Evolutionary conservation across 2,888 invertebrate genomes (phyloP).

Genomic region (Pachycephus smyrnensis): DNA sequence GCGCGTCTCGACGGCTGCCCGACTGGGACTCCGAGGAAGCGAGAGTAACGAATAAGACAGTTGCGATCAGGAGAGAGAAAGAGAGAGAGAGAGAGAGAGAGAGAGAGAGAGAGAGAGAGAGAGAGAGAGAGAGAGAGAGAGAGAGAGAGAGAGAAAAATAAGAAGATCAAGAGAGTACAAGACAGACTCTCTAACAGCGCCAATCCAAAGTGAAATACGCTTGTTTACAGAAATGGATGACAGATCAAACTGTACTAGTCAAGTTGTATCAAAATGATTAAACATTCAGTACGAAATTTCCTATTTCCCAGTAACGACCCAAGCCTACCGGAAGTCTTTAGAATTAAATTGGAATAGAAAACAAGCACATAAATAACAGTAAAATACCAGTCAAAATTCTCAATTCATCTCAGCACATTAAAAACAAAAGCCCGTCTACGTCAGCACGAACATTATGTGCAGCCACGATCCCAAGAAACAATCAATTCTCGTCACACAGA

Average conservation of each 20-base stretch:
- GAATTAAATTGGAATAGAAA: not conserved
- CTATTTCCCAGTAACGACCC: not conserved
- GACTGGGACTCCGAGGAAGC: not conserved
- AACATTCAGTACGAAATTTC: not conserved
- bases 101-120: conserved; percentile 11
- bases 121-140: not conserved
- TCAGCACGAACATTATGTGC: not conserved
- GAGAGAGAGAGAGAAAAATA: conserved; percentile 22
- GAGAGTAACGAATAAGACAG: not conserved
- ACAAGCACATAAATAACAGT: not conserved
- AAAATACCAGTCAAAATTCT: not conserved
- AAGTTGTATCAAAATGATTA: not conserved
- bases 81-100: conserved; percentile 2
- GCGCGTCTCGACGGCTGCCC: not conserved
- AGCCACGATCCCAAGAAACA: not conserved
- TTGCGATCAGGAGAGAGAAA: not conserved
- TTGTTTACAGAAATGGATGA: not conserved
- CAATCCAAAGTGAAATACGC: not conserved
- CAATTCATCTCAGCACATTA: not conserved
- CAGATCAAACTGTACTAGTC: not conserved
- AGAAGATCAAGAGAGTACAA: conserved; percentile 20
- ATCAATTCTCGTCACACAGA: too few relatives aligned
- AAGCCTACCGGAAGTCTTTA: not conserved
- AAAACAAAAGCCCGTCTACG: not conserved
- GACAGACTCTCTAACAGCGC: conserved; percentile 1